Evolutionary conservation across 2,797 vertebrate species (phyloP), one percentile per base, ranked within the genome.

Genomic region (Miichthys miiuy): DNA sequence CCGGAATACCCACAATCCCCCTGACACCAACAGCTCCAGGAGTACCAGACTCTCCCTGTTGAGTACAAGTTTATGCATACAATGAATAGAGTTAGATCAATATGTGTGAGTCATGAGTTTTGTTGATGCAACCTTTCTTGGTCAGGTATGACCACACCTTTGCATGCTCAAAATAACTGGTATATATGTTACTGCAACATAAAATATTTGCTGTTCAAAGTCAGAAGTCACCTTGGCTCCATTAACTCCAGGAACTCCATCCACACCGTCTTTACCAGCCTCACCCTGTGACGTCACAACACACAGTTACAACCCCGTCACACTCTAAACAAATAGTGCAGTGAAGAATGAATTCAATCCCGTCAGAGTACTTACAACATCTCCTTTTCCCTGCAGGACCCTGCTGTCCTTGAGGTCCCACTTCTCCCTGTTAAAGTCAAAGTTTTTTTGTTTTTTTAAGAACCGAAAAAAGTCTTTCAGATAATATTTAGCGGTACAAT

Each of bases 1-100:
- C 96, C 11, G 95, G 95, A 87, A 96, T 96, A 82, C 96, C 96
- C 54, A 95, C 94, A 80, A 95, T 90, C 50, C 96, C 96, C 79
- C 95, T 91, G 70, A 94, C 1, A 44, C 96, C 96, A 60, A 73
- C 21, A 47, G 76, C 41, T 85, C 96, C 96, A 50, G 94, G 20
- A 34, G 82, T 68, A 13, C 96, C 96, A 69, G 95, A 1, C 3
- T 94, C 95, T 81, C 96, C 95, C 96, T 96, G 83, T 79, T 54
- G 80, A 80, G 42, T 10, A 80, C 41, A 86, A 61, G 23, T 67
- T 44, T 5, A 75, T 44, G 0, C 14, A 56, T 17, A 55, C 8
- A 27, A 48, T 50, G 6, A 57, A 7, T 6, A 27, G 8, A 20
- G 5, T 50, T 21, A 57, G 2, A 25, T 21, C 8, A 38, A 38